phyloP scores from a whole-genome alignment of 2,113 vertebrate species.

The Cyphomyrus discorhynchus region DNA sequence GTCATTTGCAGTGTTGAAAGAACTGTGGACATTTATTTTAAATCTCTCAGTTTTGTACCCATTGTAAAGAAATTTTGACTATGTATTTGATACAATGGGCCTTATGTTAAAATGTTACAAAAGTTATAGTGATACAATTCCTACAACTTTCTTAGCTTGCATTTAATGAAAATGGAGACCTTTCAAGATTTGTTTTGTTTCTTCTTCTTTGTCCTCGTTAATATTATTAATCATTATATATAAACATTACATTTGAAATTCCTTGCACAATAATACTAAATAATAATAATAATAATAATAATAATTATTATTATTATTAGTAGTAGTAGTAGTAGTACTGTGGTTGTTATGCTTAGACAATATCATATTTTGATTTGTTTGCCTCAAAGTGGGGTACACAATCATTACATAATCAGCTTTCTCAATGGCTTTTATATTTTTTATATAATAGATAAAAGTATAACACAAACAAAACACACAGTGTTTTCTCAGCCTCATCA shows the following conservation, averaged over 20 bases:
- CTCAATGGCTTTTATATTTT: background rate
- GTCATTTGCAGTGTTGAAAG: background rate
- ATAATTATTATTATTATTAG: background rate
- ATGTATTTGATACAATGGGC: background rate
- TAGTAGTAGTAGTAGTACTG: background rate
- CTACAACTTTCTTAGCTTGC: background rate
- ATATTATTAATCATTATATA: background rate
- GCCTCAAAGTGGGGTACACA: background rate
- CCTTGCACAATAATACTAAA: background rate
- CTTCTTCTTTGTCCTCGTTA: background rate
- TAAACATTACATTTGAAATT: background rate
- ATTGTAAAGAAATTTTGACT: background rate
- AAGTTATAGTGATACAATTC: background rate
- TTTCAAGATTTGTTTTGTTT: background rate
- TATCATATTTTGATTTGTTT: background rate
- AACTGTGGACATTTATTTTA: background rate
- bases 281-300: background rate
- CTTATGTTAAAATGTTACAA: background rate
- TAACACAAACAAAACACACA: background rate
- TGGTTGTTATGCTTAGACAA: background rate
- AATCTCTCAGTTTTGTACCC: background rate
- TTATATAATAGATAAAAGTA: background rate
- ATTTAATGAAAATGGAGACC: background rate
- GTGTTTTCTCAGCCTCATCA: background rate
- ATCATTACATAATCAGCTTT: background rate